Evolutionary conservation across 2,797 vertebrate species (phyloP).

Genomic region (Balearica regulorum): DNA sequence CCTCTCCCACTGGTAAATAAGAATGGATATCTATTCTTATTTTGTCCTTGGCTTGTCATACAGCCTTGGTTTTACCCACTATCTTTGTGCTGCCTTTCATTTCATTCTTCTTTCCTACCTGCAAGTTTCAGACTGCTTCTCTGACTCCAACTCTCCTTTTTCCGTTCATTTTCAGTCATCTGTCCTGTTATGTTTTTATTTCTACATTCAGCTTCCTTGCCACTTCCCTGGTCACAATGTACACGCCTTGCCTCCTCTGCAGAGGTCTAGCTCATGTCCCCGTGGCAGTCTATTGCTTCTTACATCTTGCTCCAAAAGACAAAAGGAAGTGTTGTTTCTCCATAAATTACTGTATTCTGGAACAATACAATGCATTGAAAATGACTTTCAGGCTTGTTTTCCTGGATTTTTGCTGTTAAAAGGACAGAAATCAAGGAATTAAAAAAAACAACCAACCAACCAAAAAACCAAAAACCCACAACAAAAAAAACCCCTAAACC

Average conservation of each 20-base stretch:
- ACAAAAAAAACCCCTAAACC: too few relatives aligned
- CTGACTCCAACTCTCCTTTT: not conserved
- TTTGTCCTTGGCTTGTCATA: not conserved
- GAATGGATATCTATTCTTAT: not conserved
- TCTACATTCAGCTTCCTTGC: not conserved
- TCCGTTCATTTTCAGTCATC: not conserved
- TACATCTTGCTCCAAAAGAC: not conserved
- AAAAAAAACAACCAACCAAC: not conserved
- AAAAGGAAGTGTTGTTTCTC: not conserved
- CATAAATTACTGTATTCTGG: not conserved
- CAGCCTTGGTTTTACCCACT: not conserved
- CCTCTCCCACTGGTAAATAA: not conserved
- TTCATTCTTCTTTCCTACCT: not conserved
- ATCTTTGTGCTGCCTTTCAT: not conserved
- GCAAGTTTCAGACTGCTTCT: not conserved
- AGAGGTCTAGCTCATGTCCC: not conserved
- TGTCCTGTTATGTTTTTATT: not conserved
- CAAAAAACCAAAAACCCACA: too few relatives aligned
- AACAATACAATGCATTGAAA: not conserved
- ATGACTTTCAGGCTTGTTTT: not conserved
- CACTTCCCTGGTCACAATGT: not conserved
- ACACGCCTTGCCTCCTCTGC: not conserved
- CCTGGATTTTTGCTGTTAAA: not conserved
- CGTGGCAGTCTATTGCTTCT: not conserved
- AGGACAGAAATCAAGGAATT: not conserved